Conservation (phyloP, 2,113 vertebrate species). For the Halcyon malimbica region DNA sequence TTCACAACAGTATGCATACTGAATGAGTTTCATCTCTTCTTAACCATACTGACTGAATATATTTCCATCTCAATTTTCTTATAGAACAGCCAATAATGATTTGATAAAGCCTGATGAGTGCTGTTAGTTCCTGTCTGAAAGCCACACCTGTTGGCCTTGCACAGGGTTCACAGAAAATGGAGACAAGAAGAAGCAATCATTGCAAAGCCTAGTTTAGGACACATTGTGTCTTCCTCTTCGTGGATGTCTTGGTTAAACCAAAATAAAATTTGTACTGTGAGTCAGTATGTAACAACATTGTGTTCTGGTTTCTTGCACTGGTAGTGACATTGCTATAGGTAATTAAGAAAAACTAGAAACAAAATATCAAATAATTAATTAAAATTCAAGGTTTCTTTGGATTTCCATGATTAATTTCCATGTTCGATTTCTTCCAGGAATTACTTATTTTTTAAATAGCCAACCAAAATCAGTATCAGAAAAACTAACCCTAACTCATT, state of each 20-base stretch:
- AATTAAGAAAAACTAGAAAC: background rate
- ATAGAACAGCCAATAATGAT: background rate
- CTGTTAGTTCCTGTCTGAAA: constrained; percentile 22
- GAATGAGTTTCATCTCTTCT: background rate
- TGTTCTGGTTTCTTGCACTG: background rate
- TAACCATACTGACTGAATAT: background rate
- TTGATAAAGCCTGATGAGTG: background rate
- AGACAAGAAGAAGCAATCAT: constrained; percentile 25
- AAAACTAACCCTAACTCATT: background rate
- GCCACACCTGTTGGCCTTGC: constrained; percentile 10
- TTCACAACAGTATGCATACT: background rate
- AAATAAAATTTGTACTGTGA: background rate
- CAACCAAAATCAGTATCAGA: background rate
- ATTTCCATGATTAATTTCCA: background rate
- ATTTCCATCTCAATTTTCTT: background rate
- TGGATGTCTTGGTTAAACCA: background rate
- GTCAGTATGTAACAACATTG: background rate
- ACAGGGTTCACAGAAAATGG: constrained; percentile 5
- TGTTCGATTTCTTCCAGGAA: background rate
- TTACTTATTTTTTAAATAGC: background rate
- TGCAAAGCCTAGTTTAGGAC: background rate
- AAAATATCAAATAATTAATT: background rate
- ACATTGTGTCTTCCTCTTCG: background rate
- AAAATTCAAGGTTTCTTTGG: background rate
- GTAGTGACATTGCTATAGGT: background rate